Evolutionary conservation across 92 coral and sea anemone species (phyloP).

Genomic region (Metridium senile): DNA sequence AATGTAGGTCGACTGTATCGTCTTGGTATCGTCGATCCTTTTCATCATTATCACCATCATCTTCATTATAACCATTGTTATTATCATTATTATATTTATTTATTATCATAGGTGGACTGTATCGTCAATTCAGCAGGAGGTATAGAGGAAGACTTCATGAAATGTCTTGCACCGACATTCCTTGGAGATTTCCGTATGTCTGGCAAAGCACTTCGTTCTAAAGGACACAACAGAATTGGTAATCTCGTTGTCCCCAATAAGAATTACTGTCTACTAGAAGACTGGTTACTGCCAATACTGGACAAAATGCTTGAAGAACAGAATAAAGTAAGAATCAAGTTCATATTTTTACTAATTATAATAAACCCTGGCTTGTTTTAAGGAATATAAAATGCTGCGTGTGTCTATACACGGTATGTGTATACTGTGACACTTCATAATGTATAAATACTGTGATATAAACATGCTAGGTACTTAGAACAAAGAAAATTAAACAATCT

Average conservation of each 20-base stretch:
- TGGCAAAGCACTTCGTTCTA: constrained; percentile 75
- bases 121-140: constrained; percentile 92
- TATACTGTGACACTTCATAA: too few relatives aligned
- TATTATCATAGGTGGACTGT: constrained; percentile 73
- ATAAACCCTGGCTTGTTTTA: too few relatives aligned
- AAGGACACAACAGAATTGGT: constrained; percentile 91
- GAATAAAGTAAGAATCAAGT: constrained; percentile 38
- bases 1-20: too few relatives aligned
- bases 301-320: constrained; percentile 90
- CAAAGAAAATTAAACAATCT: too few relatives aligned
- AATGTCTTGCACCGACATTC: constrained; percentile 89
- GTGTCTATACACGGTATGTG: too few relatives aligned
- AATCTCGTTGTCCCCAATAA: constrained; percentile 86
- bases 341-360: too few relatives aligned
- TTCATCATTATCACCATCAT: not conserved
- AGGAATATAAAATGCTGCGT: too few relatives aligned
- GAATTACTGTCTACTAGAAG: constrained; percentile 86
- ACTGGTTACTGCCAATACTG: constrained; percentile 81
- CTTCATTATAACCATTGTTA: not conserved
- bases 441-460: too few relatives aligned
- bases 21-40: too few relatives aligned
- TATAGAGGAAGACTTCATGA: constrained; percentile 94
- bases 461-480: too few relatives aligned
- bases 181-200: constrained; percentile 82
- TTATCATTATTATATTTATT: not conserved